Base-by-base conservation (phyloP, 2,888 invertebrate genomes). In the Epinotia brunnichana region DNA sequence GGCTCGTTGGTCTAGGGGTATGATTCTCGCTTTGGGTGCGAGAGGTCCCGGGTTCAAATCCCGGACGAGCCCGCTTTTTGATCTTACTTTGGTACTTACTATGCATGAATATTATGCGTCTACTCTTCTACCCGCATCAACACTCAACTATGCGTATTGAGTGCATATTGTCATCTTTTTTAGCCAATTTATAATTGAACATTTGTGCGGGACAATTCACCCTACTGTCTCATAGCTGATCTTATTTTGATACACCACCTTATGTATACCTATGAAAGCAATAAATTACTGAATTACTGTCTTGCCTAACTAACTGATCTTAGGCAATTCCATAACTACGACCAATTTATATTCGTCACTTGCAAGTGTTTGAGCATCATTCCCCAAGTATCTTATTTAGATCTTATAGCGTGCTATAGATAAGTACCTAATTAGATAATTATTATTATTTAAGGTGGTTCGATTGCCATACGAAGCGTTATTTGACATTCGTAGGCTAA, bases 1-100 rank as follows among this genome's bases (percentile, higher is more conserved):
- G 93, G 93, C 93, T 93, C 93, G 92, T 94, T 94, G 93, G 94
- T 94, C 93, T 93, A 93, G 93, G 92, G 94, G 94, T 93, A 94
- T 94, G 93, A 93, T 94, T 93, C 90, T 93, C 93, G 93, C 93
- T 94, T 94, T 89, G 93, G 94, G 93, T 94, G 93, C 92, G 94
- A 93, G 93, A 93, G 94, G 94, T 93, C 93, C 93, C 93, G 93
- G 93, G 93, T 94, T 94, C 93, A 94, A 94, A 93, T 94, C 93
- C 94, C 93, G 93, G 93, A 93, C 93, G 93, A 93, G 93, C 93
- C 93, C 94, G 76, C 39, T 75, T 83, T 85, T 82, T 82, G 74
- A 62, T 75, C 7, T 35, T 35, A 35, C 9, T 9, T 35, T 35
- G 35, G 80, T 81, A 81, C 70, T 76, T 78, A 64, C n/a, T 48